A percentile compares a stretch with the other conserved stretches of the same genome.
Conservation (phyloP, 2,888 invertebrate genomes). For the Leptopilina syphax region DNA sequence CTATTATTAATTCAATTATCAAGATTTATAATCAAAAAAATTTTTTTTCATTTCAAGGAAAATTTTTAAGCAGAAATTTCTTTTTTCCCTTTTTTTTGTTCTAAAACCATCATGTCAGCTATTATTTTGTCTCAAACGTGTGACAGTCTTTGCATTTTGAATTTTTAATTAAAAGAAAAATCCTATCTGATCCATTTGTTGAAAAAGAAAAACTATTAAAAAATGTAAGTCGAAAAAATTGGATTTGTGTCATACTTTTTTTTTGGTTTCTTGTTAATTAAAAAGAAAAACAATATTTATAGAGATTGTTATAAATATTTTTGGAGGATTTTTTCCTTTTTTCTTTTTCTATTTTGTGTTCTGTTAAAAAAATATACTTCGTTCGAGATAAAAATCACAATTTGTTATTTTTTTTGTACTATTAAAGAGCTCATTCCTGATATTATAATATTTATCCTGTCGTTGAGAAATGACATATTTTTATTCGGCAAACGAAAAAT, state of each 20-base stretch:
- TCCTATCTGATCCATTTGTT: neutral
- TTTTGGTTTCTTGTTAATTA: neutral
- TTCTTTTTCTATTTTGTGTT: conserved; percentile 12
- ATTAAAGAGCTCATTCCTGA: conserved; percentile 28
- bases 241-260: neutral
- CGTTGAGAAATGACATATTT: conserved; percentile 13
- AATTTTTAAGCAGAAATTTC: conserved; percentile 5
- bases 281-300: conserved; percentile 1
- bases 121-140: conserved; percentile 37
- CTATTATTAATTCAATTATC: neutral
- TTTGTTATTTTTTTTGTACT: conserved; percentile 33
- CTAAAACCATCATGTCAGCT: conserved; percentile 24
- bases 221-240: neutral
- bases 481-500: conserved; percentile 18
- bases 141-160: conserved; percentile 37
- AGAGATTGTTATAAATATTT: conserved; percentile 15
- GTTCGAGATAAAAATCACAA: conserved; percentile 32
- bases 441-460: neutral
- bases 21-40: no score
- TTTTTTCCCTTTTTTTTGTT: neutral
- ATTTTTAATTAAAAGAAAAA: neutral
- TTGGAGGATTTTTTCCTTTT: neutral
- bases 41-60: neutral
- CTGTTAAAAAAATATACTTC: conserved; percentile 33
- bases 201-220: neutral